These are phyloP conservation scores for Aphaenogaster floridana DNA, from an alignment of 1,140 invertebrate species.

Conservation along the genomic window DNA sequence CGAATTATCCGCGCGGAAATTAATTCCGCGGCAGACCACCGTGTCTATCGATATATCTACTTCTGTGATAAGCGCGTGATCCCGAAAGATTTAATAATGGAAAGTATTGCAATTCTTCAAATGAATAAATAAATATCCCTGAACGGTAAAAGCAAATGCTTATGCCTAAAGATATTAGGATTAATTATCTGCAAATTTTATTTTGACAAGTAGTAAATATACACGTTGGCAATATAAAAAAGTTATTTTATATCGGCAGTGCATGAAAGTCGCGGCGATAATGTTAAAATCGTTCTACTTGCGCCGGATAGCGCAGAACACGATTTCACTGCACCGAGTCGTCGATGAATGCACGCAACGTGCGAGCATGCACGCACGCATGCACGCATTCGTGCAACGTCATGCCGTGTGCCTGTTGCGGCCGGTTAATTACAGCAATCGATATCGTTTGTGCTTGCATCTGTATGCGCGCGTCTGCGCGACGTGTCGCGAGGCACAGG, in stretches of 20 bases:
- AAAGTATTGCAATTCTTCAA: not conserved
- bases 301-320: not conserved
- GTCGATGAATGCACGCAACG: conserved; percentile 42
- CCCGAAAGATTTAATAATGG: not conserved
- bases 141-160: not conserved
- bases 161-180: not conserved
- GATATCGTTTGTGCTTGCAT: conserved; percentile 71
- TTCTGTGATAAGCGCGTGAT: not conserved
- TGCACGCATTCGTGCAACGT: conserved; percentile 62
- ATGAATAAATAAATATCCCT: not conserved
- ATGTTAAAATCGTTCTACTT: not conserved
- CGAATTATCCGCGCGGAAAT: conserved; percentile 21
- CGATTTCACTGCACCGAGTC: conserved; percentile 46
- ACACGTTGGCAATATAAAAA: not conserved
- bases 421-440: conserved; percentile 77
- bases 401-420: conserved; percentile 58
- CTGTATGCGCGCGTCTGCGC: conserved; percentile 59
- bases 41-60: not conserved
- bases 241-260: not conserved
- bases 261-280: not conserved
- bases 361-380: conserved; percentile 52
- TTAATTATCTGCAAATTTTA: not conserved
- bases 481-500: conserved; percentile 40
- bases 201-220: not conserved
- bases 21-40: conserved; percentile 15